Base-by-base conservation (phyloP, 2,888 invertebrate genomes). In the Plebejus anna region DNA sequence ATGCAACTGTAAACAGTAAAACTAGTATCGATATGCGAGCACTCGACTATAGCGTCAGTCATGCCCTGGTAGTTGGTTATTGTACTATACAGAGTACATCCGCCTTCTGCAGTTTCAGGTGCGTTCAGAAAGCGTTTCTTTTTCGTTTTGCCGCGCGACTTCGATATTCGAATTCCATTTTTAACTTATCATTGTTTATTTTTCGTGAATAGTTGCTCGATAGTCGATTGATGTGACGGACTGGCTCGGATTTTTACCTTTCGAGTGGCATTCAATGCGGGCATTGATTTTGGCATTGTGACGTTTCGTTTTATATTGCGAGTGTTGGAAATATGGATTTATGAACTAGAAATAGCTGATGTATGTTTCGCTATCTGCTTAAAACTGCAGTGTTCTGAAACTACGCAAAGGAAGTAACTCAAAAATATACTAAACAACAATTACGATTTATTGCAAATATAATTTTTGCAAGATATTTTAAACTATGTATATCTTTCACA, bases 1-100 rank as follows among this genome's bases (percentile, higher is more conserved):
- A 42, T 42, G 42, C 42, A 42, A 42, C 42, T 42, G 42, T 57
- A 4, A 42, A 42, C 42, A 3, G 42, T 57, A 4, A 61, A 9
- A 22, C 59, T 61, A 28, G 59, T 61, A 22, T 22, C 22, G 22
- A 61, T 61, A 61, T 28, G 79, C 80, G 83, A 79, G 82, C 86
- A 89, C 82, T 86, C 84, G 84, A 80, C 87, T 88, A 87, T 89
- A 47, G 86, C 88, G 87, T 88, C 87, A 86, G 86, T 85, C 84
- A 85, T 82, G 83, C 82, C 82, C 82, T 81, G 84, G 85, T 85
- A 32, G 32, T 32, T 2, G 32, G 32, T 32, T 85, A 82, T 82
- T 83, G 84, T 83, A 85, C 86, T 84, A 85, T 83, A 85, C 22
- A 22, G 22, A 22, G 22, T 22, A 22, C 84, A 84, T 83, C 83